Base-by-base conservation (phyloP, 2,113 vertebrate species). In the Sialia sialis region DNA sequence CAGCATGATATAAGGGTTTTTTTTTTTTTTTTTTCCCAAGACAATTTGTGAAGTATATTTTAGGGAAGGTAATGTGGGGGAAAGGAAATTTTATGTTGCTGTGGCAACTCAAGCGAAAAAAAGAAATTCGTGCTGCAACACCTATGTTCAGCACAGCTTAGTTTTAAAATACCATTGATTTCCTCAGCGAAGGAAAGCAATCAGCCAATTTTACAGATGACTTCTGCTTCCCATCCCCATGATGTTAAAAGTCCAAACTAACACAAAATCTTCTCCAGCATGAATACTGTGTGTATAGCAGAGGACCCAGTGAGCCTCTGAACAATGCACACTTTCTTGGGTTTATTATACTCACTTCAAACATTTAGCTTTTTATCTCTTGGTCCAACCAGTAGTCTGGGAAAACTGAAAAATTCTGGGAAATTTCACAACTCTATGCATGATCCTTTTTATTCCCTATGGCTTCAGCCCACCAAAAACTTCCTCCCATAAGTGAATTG, bases 51-150 rank as follows among this genome's bases (percentile, higher is more conserved):
- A 93, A 95, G 58, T 79, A 56, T 93, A 93, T 97, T 97, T 92
- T 83, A 94, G 89, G 73, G 79, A 96, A 90, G 89, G 74, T 88
- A 87, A 81, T 75, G 91, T 63, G 73, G 85, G 73, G 90, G 83
- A 95, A 93, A 91, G 60, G 79, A 90, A 96, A 89, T 91, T 88
- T 94, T 79, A 43, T 13, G 94, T 98, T 97, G 97, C 97, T 97
- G 96, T 96, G 93, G 97, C 93, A 97, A 98, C 97, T 94, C 38
- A 6, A 90, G 63, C 0, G 7, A 89, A 94, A 94, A 91, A 84
- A 79, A 18, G 34, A 68, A 62, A 89, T 83, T 77, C 26, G 51
- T 60, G 70, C 77, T 75, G 73, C 58, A 86, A 82, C 93, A 58
- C 73, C 86, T 94, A 63, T 78, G 72, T 46, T 94, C 92, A 96